Evolutionary conservation across 2,797 vertebrate species (phyloP).

Genomic region (Coilia nasus): DNA sequence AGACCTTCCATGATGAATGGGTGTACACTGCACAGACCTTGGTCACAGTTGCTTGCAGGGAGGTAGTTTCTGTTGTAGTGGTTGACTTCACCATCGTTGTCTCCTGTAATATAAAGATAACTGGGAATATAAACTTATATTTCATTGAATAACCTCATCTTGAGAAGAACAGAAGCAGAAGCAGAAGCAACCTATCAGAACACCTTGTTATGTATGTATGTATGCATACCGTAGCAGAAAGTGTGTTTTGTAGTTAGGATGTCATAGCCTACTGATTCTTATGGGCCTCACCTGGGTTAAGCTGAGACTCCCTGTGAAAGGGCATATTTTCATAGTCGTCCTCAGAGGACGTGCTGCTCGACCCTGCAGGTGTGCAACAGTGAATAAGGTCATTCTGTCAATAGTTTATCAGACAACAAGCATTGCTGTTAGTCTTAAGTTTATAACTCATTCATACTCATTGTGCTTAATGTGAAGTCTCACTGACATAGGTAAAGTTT

Average conservation of each 20-base stretch:
- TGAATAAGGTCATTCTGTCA: background rate
- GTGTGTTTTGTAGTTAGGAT: too few relatives aligned
- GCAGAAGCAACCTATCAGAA: too few relatives aligned
- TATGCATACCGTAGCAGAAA: too few relatives aligned
- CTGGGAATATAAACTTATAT: too few relatives aligned
- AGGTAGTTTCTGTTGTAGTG: slow-evolving; percentile 27
- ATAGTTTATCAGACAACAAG: background rate
- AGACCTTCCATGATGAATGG: too few relatives aligned
- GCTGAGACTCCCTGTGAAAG: slow-evolving; percentile 16
- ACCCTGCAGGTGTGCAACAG: slow-evolving; percentile 38
- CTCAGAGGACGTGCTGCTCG: slow-evolving; percentile 55
- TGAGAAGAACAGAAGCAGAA: slow-evolving; percentile 16
- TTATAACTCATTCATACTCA: background rate
- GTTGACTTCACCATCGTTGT: background rate
- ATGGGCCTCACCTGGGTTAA: slow-evolving; percentile 39
- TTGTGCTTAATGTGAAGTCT: background rate
- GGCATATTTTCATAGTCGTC: slow-evolving; percentile 53
- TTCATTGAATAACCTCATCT: slow-evolving; percentile 38
- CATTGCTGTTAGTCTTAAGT: background rate
- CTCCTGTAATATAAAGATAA: background rate
- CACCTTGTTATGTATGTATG: too few relatives aligned
- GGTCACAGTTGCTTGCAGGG: slow-evolving; percentile 21
- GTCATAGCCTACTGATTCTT: background rate
- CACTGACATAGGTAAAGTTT: background rate
- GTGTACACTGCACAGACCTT: slow-evolving; percentile 26